Base-by-base conservation (phyloP, 2,888 invertebrate species). In the Pristionchus arcanus region DNA sequence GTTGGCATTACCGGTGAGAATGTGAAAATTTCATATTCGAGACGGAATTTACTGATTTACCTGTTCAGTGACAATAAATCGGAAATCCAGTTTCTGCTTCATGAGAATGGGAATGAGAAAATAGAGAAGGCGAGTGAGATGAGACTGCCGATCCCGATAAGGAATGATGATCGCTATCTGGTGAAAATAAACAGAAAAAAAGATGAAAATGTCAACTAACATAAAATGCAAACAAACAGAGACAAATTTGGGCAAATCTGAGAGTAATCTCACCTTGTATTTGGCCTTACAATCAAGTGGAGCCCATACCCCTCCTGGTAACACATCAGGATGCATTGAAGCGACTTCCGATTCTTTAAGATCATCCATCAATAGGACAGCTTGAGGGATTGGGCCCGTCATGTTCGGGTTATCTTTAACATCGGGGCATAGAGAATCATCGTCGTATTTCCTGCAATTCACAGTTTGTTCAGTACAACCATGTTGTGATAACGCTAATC, bases 131-230 rank as follows among this genome's bases (percentile, higher is more conserved):
- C 94, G 91, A 42, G 93, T 93, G 86, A 95, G 91, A 91, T 95
- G 95, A 87, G 93, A 92, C 86, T 94, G 94, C 5, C 95, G 92
- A 90, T 95, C 95, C 21, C 95, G 93, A 91, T 94, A 95, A 15
- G 95, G 95, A 86, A 95, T 94, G 74, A 95, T 94, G 7, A 95
- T 92, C 19, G 95, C 95, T 11, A 95, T 94, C 84, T 92, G 91
- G 92, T 90, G 1, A 91, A 92, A 91, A 28, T 42, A 28, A 3
- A 71, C 28, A 3, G 34, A 19, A 84, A 31, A 68, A 68, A 28
- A n/a, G 7, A 28, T 13, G 31, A 13, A 7, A 31, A 68, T 53
- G 7, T 11, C 13, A 53, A 11, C 5, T 74, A 7, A 74, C 31
- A 13, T 28, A 28, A 34, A 7, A 31, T 21, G n/a, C n/a, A n/a